Base-by-base conservation (phyloP, 1,140 invertebrate species). In the Zaprionus capensis region DNA sequence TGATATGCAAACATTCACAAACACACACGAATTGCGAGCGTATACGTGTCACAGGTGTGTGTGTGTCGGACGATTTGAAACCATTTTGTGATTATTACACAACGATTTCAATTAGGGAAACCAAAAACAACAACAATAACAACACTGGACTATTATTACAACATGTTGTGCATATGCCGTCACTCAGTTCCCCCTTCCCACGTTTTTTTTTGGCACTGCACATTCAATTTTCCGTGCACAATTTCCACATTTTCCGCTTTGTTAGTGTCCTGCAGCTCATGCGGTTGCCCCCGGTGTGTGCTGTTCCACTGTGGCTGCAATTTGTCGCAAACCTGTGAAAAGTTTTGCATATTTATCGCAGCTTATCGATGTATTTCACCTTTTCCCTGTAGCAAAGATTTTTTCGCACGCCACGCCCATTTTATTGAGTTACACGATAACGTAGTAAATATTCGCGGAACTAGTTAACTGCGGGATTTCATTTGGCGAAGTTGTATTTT, bases 401-500 rank as follows among this genome's bases (percentile, higher is more conserved):
- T 14, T 44, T 44, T n/a, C 44, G 36, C 53, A 44, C 34, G 28
- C 78, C 78, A 81, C 82, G 81, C 74, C 81, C 81, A 71, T 57
- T 85, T 86, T 64, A 86, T 86, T 86, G 59, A 71, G 71, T 78
- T 34, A 64, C 31, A 4, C 15, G 62, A 24, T 64, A 63, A 38
- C 36, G 36, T 7, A 9, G 20, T n/a, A 53, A 28, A 24, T 53
- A 26, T 9, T 31, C 1, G 49, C 36, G 20, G 34, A 34, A 49
- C 46, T 51, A 51, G 28, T 4, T 24, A 51, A 51, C 46, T 2
- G 12, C 24, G 7, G 9, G 20, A 5, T 51, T 24, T 41, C 3
- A 34, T 34, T 31, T 3, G 31, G 31, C 9, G 9, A 34, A 31
- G 31, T 31, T 31, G 31, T 31, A 2, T 31, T 1, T 31, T 31